Evolutionary conservation across 2,888 invertebrate genomes (phyloP).

Genomic region (Pristionchus arcanus): DNA sequence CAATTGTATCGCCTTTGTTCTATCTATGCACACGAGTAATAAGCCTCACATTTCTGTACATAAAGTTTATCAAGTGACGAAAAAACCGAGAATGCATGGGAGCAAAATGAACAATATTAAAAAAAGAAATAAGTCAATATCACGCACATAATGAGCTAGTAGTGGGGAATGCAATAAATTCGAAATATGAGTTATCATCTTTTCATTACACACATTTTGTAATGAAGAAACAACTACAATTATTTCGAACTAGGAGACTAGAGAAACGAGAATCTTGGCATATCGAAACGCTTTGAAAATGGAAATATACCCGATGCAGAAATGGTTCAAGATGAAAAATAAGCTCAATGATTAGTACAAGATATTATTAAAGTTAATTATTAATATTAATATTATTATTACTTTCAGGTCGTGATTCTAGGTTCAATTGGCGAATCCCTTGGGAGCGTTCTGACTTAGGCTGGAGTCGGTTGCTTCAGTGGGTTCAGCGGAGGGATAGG

Average conservation of each 20-base stretch:
- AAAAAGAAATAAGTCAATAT: neutral
- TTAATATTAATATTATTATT: no score
- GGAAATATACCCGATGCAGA: constrained; percentile 38
- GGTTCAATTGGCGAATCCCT: neutral
- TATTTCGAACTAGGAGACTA: neutral
- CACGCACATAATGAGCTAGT: constrained; percentile 9
- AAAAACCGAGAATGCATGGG: neutral
- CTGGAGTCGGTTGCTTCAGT: neutral
- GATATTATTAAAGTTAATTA: no score
- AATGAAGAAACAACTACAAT: neutral
- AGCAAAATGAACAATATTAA: neutral
- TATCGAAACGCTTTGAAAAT: neutral
- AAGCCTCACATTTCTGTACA: constrained; percentile 11
- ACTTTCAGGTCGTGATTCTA: neutral
- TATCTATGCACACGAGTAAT: constrained; percentile 21
- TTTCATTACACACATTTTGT: no score
- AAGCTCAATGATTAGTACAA: neutral
- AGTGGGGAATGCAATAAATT: neutral
- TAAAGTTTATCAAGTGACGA: constrained; percentile 2
- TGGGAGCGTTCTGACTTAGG: neutral
- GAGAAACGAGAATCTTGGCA: neutral
- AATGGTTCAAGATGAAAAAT: neutral
- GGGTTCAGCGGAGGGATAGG: constrained; percentile 47
- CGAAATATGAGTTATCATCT: no score
- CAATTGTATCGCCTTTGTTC: no score